Base-by-base conservation (phyloP, 2,797 vertebrate genomes). In the Passerculus sandwichensis region DNA sequence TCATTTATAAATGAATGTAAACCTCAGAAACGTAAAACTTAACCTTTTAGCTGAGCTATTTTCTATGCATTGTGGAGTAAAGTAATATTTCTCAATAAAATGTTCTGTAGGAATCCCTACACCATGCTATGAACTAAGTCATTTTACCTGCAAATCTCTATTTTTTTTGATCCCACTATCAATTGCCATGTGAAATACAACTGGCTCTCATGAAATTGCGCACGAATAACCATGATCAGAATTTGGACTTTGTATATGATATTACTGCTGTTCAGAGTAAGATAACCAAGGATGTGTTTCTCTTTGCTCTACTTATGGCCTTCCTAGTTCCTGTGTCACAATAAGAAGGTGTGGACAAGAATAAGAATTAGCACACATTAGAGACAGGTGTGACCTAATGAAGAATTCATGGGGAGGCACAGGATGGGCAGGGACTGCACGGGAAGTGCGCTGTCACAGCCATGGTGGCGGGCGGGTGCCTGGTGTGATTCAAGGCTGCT, bases 391-490 rank as follows among this genome's bases (percentile, higher is more conserved):
- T 6, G 8, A 61, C 54, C 77, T 77, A 67, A 48, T 4, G 53
- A 61, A 32, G 60, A 81, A 34, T 59, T 76, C 36, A 10, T 0
- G 0, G 21, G 19, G 61, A 51, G 26, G 0, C 2, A 32, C 54
- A 81, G 40, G 71, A 38, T 70, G 62, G 83, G 60, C 53, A 59
- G 57, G 62, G 18, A 56, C 25, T 30, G 57, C 51, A 11, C 1
- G 3, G 69, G 59, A n/a, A 60, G 16, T 50, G 61, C 51, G 11
- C 1, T 4, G 66, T 51, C 77, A 42, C 70, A 87, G 60, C 57
- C 1, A 0, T 8, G 23, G 74, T 50, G 42, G 13, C 7, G 7
- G 32, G 30, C 1, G 0, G 51, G 32, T 42, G 50, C 56, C 69
- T 80, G 65, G 9, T 51, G 11, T 22, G 48, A 38, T 56, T 74